Base-by-base conservation (phyloP, 2,797 vertebrate species). In the Cygnus olor region DNA sequence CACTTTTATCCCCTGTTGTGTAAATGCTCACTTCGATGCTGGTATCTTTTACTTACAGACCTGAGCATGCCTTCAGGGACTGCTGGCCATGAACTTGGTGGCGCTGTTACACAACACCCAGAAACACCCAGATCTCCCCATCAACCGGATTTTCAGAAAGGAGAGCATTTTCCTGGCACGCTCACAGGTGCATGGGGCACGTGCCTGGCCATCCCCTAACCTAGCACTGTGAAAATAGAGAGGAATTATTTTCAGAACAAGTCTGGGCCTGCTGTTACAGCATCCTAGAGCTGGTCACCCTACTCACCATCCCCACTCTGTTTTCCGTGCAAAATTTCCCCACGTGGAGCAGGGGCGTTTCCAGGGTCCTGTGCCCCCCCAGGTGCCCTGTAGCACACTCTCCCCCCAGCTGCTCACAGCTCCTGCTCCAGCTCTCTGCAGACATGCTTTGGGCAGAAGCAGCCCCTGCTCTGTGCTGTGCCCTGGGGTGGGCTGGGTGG, bases 381-480 rank as follows among this genome's bases (percentile, higher is more conserved):
- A 0, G 6, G 0, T 0, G 7, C 51, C 2, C 0, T 4, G 40
- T 44, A 1, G 51, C 14, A n/a, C 2, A 12, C 22, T 8, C 32
- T 57, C 30, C 53, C 63, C 30, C 63, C 5, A 0, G 25, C 63
- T 20, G 53, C 53, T 54, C 28, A 16, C 27, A 53, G 51, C 51
- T 28, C 51, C 51, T 53, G 51, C 51, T 53, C 51, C 51, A 16
- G 27, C 53, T 54, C 6, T 5, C 53, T 11, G 53, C 53, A 16
- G 53, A 53, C 27, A 8, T 53, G 27, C 51, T 53, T 53, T 53
- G 51, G 51, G 51, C 51, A 53, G 51, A 16, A 53, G 51, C 27
- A 53, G 53, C 28, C 28, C 14, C 28, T 30, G 53, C 28, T 30
- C 53, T 54, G 53, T 54, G 28, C 53, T 28, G 27, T 53, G 51